phyloP scores from a whole-genome alignment of 2,113 vertebrate species.

The Sprattus sprattus region DNA sequence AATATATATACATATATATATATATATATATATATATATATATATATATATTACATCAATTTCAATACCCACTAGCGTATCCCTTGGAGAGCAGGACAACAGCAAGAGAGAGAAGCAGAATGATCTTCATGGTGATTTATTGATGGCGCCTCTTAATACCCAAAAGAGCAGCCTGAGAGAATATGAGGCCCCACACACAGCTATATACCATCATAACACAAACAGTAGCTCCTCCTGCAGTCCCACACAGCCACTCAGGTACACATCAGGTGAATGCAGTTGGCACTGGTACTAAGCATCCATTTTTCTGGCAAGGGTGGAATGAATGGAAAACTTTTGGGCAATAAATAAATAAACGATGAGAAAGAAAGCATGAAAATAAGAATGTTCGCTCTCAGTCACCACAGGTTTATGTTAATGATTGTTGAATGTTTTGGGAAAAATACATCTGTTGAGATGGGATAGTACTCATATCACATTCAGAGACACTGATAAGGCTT shows the following conservation, averaged over 20 bases:
- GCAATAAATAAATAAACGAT: background rate
- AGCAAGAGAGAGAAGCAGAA: constrained; percentile 52
- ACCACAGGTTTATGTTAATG: background rate
- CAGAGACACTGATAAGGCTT: background rate
- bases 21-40: background rate
- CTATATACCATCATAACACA: background rate
- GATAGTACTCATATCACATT: background rate
- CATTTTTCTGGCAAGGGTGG: background rate
- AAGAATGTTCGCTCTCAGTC: background rate
- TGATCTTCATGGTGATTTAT: constrained; percentile 58
- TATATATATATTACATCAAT: background rate
- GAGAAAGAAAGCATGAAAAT: background rate
- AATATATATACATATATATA: no score
- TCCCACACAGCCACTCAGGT: background rate
- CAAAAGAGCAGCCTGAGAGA: background rate
- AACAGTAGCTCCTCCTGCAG: constrained; percentile 27
- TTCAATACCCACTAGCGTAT: constrained; percentile 64
- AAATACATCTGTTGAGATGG: background rate
- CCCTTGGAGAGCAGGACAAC: constrained; percentile 58
- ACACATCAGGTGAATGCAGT: background rate
- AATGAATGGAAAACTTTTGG: background rate
- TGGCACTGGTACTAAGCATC: background rate
- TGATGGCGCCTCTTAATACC: constrained; percentile 27
- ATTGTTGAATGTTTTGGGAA: background rate
- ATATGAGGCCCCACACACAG: background rate